These are phyloP conservation scores for Caenorhabditis zanzibari DNA, from an alignment of 2,888 invertebrate species.

Conservation along the genomic window DNA sequence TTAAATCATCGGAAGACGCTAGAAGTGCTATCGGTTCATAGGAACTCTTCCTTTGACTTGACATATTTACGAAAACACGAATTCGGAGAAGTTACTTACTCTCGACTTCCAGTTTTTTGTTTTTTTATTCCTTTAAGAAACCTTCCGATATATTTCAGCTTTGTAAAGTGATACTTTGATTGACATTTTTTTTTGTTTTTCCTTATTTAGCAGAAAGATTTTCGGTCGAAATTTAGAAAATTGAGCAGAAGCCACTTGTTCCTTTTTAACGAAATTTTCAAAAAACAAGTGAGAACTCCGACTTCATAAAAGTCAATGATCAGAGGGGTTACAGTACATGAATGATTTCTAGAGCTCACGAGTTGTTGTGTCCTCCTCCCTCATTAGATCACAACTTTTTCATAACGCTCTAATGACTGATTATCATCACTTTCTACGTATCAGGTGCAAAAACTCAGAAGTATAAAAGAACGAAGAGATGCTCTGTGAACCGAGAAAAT, in stretches of 20 bases:
- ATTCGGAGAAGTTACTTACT: background rate
- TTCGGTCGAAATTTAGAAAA: background rate
- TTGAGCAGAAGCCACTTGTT: background rate
- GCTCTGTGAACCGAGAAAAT: conserved; percentile 17
- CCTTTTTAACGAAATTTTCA: background rate
- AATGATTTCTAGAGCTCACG: background rate
- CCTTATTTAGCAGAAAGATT: background rate
- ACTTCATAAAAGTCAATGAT: background rate
- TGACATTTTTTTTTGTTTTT: conserved; percentile 14
- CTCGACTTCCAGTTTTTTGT: background rate
- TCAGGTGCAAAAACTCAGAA: background rate
- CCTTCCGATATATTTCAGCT: background rate
- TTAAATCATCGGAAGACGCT: background rate
- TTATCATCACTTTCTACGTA: conserved; percentile 11
- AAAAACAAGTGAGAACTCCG: background rate
- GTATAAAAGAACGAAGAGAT: background rate
- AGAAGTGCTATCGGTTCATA: background rate
- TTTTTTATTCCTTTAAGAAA: background rate
- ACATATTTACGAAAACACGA: background rate
- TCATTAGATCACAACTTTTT: background rate
- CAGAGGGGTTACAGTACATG: background rate
- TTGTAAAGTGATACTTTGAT: conserved; percentile 24
- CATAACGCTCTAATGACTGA: conserved; percentile 15
- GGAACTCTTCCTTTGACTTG: background rate
- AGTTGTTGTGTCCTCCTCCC: no score